phyloP scores from a whole-genome alignment of 1,140 invertebrate genomes.

The Drosophila dunni region DNA sequence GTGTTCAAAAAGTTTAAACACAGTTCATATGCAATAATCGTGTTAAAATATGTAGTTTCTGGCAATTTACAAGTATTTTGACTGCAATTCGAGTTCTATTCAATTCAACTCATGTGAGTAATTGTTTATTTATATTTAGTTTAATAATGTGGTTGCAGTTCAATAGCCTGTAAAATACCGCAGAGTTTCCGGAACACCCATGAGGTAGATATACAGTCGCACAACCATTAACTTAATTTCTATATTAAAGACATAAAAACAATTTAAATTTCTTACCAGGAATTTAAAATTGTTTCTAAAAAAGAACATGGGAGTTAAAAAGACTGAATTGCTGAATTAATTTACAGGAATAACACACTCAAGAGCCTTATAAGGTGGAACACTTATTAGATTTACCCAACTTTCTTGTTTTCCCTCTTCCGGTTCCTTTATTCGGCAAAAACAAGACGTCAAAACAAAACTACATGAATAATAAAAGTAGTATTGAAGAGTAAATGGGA shows the following conservation, averaged over 20 bases:
- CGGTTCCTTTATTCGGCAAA: conserved; percentile 9
- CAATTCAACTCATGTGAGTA: conserved; percentile 37
- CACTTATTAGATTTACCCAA: conserved; percentile 58
- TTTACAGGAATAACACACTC: not conserved
- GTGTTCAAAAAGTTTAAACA: conserved; percentile 51
- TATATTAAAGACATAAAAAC: no score
- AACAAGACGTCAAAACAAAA: conserved; percentile 24
- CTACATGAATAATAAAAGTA: conserved; percentile 36
- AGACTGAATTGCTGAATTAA: not conserved
- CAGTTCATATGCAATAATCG: conserved; percentile 45
- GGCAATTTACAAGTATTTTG: not conserved
- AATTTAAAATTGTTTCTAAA: conserved; percentile 6
- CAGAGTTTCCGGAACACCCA: not conserved
- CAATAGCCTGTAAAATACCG: conserved; percentile 47
- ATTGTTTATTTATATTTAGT: conserved; percentile 54
- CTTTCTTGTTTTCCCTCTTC: conserved; percentile 42
- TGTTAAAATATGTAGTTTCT: conserved; percentile 30
- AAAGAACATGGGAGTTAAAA: not conserved
- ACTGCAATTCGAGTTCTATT: conserved; percentile 29
- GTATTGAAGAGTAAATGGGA: conserved; percentile 58
- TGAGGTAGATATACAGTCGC: not conserved
- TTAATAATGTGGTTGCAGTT: conserved; percentile 34
- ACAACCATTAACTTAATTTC: no score
- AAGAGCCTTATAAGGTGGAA: conserved; percentile 31
- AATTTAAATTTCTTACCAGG: not conserved